Conservation (phyloP, 2,113 vertebrate genomes). For the Artemisiospiza belli region DNA sequence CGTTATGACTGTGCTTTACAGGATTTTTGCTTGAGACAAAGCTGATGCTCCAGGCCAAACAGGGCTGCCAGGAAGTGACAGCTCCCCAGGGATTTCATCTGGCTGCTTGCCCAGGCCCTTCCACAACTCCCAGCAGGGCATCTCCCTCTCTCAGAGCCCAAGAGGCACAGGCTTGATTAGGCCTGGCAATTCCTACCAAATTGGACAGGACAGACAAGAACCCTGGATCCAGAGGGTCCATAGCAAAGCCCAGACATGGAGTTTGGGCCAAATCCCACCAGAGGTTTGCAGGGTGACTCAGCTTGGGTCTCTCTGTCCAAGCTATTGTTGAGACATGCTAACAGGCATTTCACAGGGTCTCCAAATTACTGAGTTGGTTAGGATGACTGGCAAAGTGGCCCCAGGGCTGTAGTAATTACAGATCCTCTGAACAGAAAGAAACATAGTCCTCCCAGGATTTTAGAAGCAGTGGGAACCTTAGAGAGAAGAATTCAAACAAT, state of each 20-base stretch:
- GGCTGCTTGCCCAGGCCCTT: neutral
- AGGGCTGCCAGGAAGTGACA: neutral
- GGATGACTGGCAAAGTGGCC: neutral
- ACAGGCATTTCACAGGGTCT: neutral
- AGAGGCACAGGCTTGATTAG: neutral
- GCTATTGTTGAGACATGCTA: neutral
- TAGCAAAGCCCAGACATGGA: neutral
- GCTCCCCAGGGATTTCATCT: neutral
- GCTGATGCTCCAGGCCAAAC: neutral
- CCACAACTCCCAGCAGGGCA: neutral
- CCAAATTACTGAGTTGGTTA: fast-evolving
- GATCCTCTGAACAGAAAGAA: too few species aligned
- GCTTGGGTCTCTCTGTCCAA: neutral
- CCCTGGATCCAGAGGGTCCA: neutral
- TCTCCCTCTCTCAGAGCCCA: neutral
- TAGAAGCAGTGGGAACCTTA: too few species aligned
- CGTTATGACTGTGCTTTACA: neutral
- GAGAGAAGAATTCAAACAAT: too few species aligned
- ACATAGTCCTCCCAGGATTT: too few species aligned
- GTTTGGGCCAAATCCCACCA: neutral
- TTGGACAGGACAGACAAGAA: neutral
- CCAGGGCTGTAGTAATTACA: neutral
- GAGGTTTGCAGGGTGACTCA: neutral
- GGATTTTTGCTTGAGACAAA: neutral
- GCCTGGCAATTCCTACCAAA: neutral